Evolutionary conservation across 2,888 invertebrate species (phyloP), one percentile per base, ranked within the genome.

Genomic region (Fragum sueziense): DNA sequence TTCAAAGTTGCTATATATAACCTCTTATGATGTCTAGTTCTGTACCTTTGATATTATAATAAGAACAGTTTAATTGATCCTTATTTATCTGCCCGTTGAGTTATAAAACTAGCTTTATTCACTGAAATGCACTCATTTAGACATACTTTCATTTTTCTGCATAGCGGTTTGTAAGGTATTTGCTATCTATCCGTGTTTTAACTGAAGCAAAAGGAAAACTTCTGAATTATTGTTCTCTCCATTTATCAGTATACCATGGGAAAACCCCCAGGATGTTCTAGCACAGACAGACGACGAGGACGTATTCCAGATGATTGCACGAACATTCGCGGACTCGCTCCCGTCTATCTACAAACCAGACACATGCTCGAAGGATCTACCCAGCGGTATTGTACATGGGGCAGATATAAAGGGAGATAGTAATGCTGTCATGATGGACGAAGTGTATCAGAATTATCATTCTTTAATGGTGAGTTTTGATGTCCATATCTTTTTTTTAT

Each of bases 251-350:
- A 77, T 88, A 25, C 87, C 88, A 4, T 87, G 84, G 82, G 86
- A 88, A 76, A 76, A 84, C 51, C 79, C 76, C 22, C 67, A 74
- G 61, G 81, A 85, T 65, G 83, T 82, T 1, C 78, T 87, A 17
- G 79, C 85, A 2, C 71, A 85, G 25, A 92, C 92, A 0, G 90
- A 90, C 31, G 91, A 91, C 77, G 91, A 92, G 51, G 88, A 85
- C 6, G 74, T 88, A 0, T 88, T 92, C 79, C 85, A 85, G 76
- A 86, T 86, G 61, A 81, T 92, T 25, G 88, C 88, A 6, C 76
- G 82, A 6, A 82, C 89, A 17, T 92, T 90, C 77, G 86, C 89
- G 14, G 83, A 85, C 37, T 72, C 81, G 6, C 81, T 89, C 74
- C 87, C 90, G 1, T 79, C 84, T 11, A 85, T 91, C 73, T 85